Evolutionary conservation across 1,140 invertebrate genomes (phyloP).

Genomic region (Drosophila subobscura): DNA sequence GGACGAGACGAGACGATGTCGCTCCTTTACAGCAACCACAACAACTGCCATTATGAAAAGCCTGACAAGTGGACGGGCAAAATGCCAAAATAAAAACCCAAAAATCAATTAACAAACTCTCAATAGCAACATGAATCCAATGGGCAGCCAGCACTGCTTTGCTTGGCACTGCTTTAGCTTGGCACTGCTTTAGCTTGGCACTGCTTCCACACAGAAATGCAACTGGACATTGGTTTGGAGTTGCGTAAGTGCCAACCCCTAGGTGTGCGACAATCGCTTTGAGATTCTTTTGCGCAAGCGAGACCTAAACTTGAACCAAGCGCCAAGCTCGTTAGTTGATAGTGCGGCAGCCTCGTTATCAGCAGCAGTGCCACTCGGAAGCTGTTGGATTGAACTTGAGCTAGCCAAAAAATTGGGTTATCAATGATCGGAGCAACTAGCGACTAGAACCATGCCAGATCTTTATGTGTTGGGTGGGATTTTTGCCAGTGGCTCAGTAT

Average conservation of each 20-base stretch:
- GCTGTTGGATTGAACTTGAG: constrained; percentile 39
- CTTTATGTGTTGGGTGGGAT: not conserved
- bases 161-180: constrained; percentile 18
- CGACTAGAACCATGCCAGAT: constrained; percentile 12
- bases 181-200: too few relatives aligned
- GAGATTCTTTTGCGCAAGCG: constrained; percentile 66
- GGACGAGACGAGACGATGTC: constrained; percentile 71
- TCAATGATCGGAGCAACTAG: constrained; percentile 25
- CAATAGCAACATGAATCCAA: constrained; percentile 32
- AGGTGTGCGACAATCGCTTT: constrained; percentile 10
- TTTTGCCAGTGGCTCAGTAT: constrained; percentile 63
- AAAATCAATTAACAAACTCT: constrained; percentile 77
- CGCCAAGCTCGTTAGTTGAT: not conserved
- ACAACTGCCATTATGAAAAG: constrained; percentile 54
- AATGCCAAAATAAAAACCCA: constrained; percentile 74
- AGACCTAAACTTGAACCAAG: constrained; percentile 62
- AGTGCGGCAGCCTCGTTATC: constrained; percentile 39
- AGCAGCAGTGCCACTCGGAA: not conserved
- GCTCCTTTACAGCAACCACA: constrained; percentile 63
- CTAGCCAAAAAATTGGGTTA: constrained; percentile 52
- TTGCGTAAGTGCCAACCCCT: constrained; percentile 45
- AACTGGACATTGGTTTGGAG: constrained; percentile 42
- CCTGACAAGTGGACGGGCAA: constrained; percentile 71
- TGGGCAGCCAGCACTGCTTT: constrained; percentile 35
- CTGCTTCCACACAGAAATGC: constrained; percentile 51